Base-by-base conservation (phyloP, 2,888 invertebrate species). In the Alsophila aescularia region DNA sequence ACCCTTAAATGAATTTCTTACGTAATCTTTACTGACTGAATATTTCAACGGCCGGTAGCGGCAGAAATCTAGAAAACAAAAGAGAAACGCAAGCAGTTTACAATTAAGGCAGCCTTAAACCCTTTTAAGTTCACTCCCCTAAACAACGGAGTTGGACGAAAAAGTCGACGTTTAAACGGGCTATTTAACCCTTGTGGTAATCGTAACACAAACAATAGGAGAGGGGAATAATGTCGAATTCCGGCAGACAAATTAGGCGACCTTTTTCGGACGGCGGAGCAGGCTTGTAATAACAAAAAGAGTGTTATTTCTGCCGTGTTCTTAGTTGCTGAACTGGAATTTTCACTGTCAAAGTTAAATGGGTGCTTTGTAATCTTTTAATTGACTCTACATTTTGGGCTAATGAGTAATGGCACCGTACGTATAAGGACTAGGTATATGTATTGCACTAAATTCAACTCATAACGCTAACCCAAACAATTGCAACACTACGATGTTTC, bases 101-200 rank as follows among this genome's bases (percentile, higher is more conserved):
- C 85, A 83, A 85, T 87, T 83, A 83, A 79, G 75, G 77, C 70
- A 72, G 77, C 81, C 81, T 80, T n/a, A n/a, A 87, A 88, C 88
- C 89, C 88, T 84, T 88, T 84, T 77, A 79, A 80, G 78, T 82
- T 83, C 76, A 74, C 77, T 85, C 79, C 77, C 81, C 77, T 79
- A 77, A 82, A 79, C 77, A 78, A 73, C 77, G 77, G 81, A 87
- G 80, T 87, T 86, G 81, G 82, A 81, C 78, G 84, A 87, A 88
- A 89, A 89, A 87, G 77, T 86, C 81, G 74, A 74, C 79, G 75
- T 73, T 81, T 83, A 83, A 87, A 83, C 81, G 86, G 79, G 81
- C 87, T 84, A 88, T 87, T 90, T 87, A 87, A 87, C 85, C 85
- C 85, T 79, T 77, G 75, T 81, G 82, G 87, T 87, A 88, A 89